Evolutionary conservation across 2,888 invertebrate species (phyloP).

Genomic region (Scaptomyza cyrtandrae): DNA sequence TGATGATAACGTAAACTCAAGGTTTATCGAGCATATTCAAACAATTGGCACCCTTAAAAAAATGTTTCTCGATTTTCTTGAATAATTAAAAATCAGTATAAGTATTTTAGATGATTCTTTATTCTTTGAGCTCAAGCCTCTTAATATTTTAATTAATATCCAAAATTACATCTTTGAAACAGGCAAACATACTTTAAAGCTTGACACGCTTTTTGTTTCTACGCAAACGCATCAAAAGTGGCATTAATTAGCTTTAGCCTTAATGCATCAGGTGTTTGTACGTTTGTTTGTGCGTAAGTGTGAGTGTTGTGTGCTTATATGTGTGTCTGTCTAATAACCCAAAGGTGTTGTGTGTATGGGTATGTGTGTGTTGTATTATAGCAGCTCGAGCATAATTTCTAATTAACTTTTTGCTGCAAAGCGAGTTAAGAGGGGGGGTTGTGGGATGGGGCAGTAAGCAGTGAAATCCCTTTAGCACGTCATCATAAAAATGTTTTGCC

Average conservation of each 20-base stretch:
- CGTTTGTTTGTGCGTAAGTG: constrained; percentile 11
- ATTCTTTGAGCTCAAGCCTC: not conserved
- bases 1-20: not conserved
- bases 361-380: constrained; percentile 45
- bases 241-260: constrained; percentile 66
- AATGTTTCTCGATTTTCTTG: too few species aligned
- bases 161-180: constrained; percentile 10
- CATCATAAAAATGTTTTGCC: constrained; percentile 77
- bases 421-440: not conserved
- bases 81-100: too few species aligned
- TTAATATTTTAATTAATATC: not conserved
- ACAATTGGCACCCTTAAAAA: too few species aligned
- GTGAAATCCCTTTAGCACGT: constrained; percentile 75
- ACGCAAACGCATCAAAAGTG: constrained; percentile 58
- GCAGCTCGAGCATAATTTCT: constrained; percentile 73
- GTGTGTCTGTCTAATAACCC: constrained; percentile 62
- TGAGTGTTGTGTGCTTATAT: constrained; percentile 15
- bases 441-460: not conserved
- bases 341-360: constrained; percentile 54
- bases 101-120: too few species aligned
- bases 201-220: constrained; percentile 26
- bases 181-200: constrained; percentile 36
- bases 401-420: constrained; percentile 72
- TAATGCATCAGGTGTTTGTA: constrained; percentile 34
- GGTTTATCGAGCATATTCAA: too few species aligned